Conservation (phyloP, 2,797 vertebrate species). For the Coregonus sp. region DNA sequence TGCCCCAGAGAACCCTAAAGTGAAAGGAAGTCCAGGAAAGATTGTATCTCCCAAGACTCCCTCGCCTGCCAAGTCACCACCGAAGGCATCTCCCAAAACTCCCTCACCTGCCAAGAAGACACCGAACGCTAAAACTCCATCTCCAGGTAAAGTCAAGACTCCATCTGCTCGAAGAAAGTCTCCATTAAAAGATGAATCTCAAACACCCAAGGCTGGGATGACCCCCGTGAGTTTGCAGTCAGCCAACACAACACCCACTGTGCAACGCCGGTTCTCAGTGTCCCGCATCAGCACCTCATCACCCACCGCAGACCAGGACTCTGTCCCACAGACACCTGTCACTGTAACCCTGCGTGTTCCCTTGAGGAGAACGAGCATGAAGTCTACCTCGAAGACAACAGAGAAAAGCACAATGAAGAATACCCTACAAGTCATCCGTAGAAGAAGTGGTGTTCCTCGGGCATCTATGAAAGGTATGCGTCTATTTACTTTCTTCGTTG, state of each 20-base stretch:
- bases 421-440: constrained; percentile 67
- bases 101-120: constrained; percentile 44
- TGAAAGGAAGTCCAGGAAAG: too few relatives aligned
- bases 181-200: constrained; percentile 18
- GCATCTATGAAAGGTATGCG: constrained; percentile 85
- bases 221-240: constrained; percentile 7
- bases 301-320: constrained; percentile 50
- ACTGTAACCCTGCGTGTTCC: constrained; percentile 46
- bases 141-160: constrained; percentile 22
- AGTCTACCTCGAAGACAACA: constrained; percentile 35
- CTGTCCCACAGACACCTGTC: constrained; percentile 4
- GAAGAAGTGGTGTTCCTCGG: constrained; percentile 84
- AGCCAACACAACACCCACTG: constrained; percentile 33
- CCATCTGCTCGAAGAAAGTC: constrained; percentile 16
- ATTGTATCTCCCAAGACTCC: constrained; percentile 41
- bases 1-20: too few relatives aligned
- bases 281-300: constrained; percentile 72
- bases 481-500: not conserved
- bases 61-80: constrained; percentile 26
- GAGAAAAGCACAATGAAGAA: constrained; percentile 66
- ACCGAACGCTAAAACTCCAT: not conserved
- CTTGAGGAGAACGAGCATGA: constrained; percentile 64
- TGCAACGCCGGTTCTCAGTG: constrained; percentile 80
- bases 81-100: constrained; percentile 11
- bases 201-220: constrained; percentile 17